Base-by-base conservation (phyloP, 2,888 invertebrate species). In the Pseudococcus viburni region DNA sequence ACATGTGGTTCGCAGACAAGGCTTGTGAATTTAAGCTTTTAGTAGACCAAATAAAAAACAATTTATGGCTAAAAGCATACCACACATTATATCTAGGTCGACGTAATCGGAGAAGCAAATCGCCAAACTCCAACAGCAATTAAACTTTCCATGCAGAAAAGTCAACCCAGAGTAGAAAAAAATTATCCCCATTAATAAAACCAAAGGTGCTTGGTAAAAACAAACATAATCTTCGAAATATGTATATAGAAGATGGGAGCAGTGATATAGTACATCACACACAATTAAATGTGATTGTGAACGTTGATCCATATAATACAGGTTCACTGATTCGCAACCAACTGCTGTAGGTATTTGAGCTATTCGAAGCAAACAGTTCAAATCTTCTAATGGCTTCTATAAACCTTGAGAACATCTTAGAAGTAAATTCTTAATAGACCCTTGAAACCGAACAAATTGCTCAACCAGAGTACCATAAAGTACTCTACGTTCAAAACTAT, bases 1-100 rank as follows among this genome's bases (percentile, higher is more conserved):
- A 80, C 80, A 80, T 80, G 80, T 39, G 80, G 80, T 80, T 80
- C 15, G 80, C 19, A 80, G 42, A 80, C 80, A 80, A 80, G 80
- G 42, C 80, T 80, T 39, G n/a, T 42, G 42, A 80, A 80, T 80
- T 80, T 80, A 42, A 80, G 80, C 80, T 80, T 42, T 80, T 42
- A 80, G 80, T 33, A 17, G 26, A 39, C 33, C 77, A 33, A 77
- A 77, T 26, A 77, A 39, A 77, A 77, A 77, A 77, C 39, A n/a
- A 80, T 73, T 73, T 73, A 73, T 26, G 11, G 12, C 12, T 73
- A 26, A 51, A 51, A 51, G 51, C 51, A 51, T 51, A 51, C 12
- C 51, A 17, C 51, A 51, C 51, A 15, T 12, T 51, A 51, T 51
- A 46, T 46, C 12, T 46, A 17, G 51, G 51, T 12, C 51, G 46